Conservation (phyloP, 2,888 invertebrate genomes). For the Cataglyphis altisquamis region DNA sequence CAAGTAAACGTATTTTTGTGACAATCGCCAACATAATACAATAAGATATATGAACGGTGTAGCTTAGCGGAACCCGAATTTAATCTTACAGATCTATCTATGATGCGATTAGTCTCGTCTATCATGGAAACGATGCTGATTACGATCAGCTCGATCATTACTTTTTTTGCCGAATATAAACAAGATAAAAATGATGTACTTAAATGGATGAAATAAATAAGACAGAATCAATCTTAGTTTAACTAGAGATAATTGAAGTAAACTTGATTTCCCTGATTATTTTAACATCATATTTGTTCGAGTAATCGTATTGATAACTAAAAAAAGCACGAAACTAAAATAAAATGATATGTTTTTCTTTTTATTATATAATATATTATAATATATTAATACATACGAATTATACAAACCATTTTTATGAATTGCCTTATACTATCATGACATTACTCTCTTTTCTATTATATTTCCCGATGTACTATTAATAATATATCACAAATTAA, state of each 20-base stretch:
- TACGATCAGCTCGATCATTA: background rate
- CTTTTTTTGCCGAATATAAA: background rate
- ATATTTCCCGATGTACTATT: no score
- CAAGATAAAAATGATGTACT: background rate
- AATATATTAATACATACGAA: background rate
- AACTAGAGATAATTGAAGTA: background rate
- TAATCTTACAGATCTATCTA: slow-evolving; percentile 42
- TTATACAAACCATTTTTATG: background rate
- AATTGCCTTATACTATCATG: background rate
- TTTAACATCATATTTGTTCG: background rate
- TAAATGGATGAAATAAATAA: background rate
- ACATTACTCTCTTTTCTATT: background rate
- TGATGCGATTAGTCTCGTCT: background rate
- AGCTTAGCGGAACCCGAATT: slow-evolving; percentile 31
- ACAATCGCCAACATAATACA: slow-evolving; percentile 15
- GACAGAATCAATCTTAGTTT: background rate
- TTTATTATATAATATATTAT: background rate
- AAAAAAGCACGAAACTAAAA: background rate
- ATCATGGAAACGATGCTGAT: slow-evolving; percentile 18
- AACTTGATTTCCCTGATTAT: background rate
- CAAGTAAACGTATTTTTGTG: slow-evolving; percentile 9
- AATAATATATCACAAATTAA: no score
- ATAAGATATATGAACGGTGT: slow-evolving; percentile 4
- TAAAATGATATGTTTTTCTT: background rate
- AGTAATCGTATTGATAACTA: background rate